Percentiles rank a stretch among this genome's conserved stretches.
Conservation (phyloP, 2,888 invertebrate genomes). For the Caenorhabditis macrosperma region DNA sequence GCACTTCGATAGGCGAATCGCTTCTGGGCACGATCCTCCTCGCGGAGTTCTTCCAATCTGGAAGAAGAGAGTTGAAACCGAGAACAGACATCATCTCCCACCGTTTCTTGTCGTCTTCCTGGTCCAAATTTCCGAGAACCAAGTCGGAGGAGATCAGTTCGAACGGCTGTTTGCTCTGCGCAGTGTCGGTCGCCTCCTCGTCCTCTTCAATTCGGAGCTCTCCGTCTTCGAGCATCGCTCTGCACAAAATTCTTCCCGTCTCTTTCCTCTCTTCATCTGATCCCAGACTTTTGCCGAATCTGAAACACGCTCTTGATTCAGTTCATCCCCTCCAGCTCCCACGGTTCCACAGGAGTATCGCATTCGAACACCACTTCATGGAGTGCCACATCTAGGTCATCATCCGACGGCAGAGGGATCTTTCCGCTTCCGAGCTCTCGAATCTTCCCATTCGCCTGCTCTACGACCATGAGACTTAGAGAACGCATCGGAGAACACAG, state of each 20-base stretch:
- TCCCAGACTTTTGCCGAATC: conserved; percentile 39
- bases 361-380: conserved; percentile 47
- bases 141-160: conserved; percentile 37
- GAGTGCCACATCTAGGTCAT: conserved; percentile 41
- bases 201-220: conserved; percentile 29
- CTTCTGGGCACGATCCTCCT: conserved; percentile 46
- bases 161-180: conserved; percentile 21
- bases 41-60: conserved; percentile 50
- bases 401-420: conserved; percentile 38
- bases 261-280: conserved; percentile 11
- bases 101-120: conserved; percentile 38
- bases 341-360: conserved; percentile 29
- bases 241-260: conserved; percentile 47
- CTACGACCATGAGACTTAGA: conserved; percentile 26
- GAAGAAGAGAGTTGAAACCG: background rate
- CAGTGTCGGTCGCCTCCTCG: too few species aligned
- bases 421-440: conserved; percentile 36
- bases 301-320: conserved; percentile 1
- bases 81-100: background rate
- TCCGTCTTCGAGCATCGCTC: conserved; percentile 46
- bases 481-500: conserved; percentile 34
- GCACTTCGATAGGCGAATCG: conserved; percentile 42
- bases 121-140: conserved; percentile 15
- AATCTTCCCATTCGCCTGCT: conserved; percentile 25
- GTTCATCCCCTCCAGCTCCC: background rate